Evolutionary conservation across 2,888 invertebrate species (phyloP), one percentile per base, ranked within the genome.

Genomic region (Xanthia togata): DNA sequence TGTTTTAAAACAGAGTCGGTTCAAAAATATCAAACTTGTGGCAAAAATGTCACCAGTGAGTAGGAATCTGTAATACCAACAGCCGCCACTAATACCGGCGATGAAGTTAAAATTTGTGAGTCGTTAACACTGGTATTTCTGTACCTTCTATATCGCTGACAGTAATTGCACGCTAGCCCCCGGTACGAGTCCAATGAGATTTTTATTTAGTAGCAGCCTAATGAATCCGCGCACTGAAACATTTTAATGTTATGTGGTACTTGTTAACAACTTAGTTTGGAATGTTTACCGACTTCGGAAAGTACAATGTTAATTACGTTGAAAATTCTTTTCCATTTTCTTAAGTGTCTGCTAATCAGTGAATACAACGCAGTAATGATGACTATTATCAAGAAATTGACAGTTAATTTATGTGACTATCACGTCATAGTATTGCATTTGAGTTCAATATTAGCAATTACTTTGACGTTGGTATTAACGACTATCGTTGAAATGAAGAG

Each of bases 191-290:
- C 44, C 60, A 64, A 74, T 47, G 60, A 76, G 62, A 72, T 75
- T 86, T 85, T 84, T 85, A 78, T 87, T 80, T 82, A 64, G 63
- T 68, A 71, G 50, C 23, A 12, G 12, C 11, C 60, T 70, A 85
- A 78, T 76, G 63, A 82, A 78, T 73, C 62, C 63, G 14, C 26
- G 60, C 35, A 63, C 64, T 70, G 23, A 50, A 78, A 76, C 57
- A 70, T 74, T 77, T 73, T 62, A 59, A 83, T 83, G 63, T 44
- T 65, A 65, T 17, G 35, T 35, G n/a, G 35, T 60, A 62, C 20
- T 65, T 47, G 60, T 77, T 63, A 68, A 47, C 31, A 44, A 35
- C 31, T 35, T 6, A 47, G 35, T 60, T 76, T 26, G 23, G 31
- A 68, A 50, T 35, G 60, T 47, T 69, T 4, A 72, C 35, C 35